Base-by-base conservation (phyloP, 2,113 vertebrate genomes). In the Colinus virginianus region DNA sequence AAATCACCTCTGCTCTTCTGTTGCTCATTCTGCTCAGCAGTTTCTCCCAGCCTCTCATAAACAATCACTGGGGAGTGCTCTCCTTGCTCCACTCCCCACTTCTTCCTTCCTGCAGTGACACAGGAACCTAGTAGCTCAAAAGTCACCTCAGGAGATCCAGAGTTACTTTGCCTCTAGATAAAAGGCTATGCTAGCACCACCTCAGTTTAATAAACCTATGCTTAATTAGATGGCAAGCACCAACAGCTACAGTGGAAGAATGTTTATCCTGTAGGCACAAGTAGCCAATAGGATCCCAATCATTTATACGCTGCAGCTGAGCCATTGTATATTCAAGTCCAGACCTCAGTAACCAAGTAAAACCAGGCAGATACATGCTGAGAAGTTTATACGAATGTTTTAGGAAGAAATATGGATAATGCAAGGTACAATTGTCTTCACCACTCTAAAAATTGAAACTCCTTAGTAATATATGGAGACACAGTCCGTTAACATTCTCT, bases 31-130 rank as follows among this genome's bases (percentile, higher is more conserved):
- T 23, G 46, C 53, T 30, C 46, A 63, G 77, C 74, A 86, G 32
- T 28, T 59, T 16, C 70, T 48, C 19, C 9, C 74, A 71, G 36
- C 13, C 9, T 62, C 38, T 78, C 11, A 3, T 13, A 25, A 34
- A 6, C 19, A 25, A 28, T 1, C 38, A 9, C 12, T 13, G 16
- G 15, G 16, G 3, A 55, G 23, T 4, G 30, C 13, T 43, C 36
- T 17, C 22, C 43, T 28, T 45, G 20, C 2, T 3, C 14, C 0
- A 0, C 28, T 42, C 21, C 13, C 17, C 4, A 26, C 4, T 6
- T 38, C 34, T 58, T 32, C 32, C 51, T 70, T 48, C 25, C 53
- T 11, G 13, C 9, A 10, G 3, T 12, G 40, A 40, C 20, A 18
- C 1, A 2, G 2, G 2, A 36, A 63, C 28, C n/a, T 5, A 45